These are phyloP conservation scores for Brachypteracias leptosomus DNA, from an alignment of 2,113 vertebrate species.

Conservation along the genomic window DNA sequence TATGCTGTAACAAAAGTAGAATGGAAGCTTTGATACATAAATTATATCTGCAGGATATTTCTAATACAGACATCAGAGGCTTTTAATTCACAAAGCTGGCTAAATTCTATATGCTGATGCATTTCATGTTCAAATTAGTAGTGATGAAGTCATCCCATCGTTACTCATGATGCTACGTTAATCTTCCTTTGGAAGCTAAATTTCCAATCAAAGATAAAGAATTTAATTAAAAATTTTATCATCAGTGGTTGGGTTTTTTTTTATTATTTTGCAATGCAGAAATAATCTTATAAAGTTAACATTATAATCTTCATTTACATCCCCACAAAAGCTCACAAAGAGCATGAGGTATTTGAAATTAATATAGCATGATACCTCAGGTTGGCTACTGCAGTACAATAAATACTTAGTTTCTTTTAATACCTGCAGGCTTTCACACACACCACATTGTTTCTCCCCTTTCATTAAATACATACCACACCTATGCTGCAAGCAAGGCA, in stretches of 20 bases:
- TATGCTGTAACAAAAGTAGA: conserved; percentile 40
- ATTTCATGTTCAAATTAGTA: conserved; percentile 72
- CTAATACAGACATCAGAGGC: conserved; percentile 69
- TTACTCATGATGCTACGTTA: conserved; percentile 61
- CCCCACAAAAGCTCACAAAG: conserved; percentile 12
- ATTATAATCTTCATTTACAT: conserved; percentile 30
- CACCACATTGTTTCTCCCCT: neutral
- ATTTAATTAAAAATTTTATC: conserved; percentile 76
- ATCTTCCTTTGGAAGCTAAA: conserved; percentile 67
- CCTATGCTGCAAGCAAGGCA: neutral
- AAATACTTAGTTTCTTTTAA: neutral
- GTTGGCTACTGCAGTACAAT: neutral
- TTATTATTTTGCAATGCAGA: neutral
- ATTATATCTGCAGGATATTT: conserved; percentile 60
- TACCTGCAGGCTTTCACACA: neutral
- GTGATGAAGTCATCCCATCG: conserved; percentile 63
- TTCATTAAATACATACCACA: neutral
- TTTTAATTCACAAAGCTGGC: conserved; percentile 66
- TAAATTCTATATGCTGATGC: conserved; percentile 56
- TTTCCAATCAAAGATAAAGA: conserved; percentile 69
- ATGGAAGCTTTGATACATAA: conserved; percentile 72
- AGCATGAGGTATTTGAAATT: conserved; percentile 24
- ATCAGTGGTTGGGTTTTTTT: neutral
- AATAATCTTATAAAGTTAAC: conserved; percentile 35
- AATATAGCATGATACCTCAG: neutral